A percentile compares a stretch with the other conserved stretches of the same genome.
Conservation (phyloP, 2,113 vertebrate genomes). For the Probosciger aterrimus region DNA sequence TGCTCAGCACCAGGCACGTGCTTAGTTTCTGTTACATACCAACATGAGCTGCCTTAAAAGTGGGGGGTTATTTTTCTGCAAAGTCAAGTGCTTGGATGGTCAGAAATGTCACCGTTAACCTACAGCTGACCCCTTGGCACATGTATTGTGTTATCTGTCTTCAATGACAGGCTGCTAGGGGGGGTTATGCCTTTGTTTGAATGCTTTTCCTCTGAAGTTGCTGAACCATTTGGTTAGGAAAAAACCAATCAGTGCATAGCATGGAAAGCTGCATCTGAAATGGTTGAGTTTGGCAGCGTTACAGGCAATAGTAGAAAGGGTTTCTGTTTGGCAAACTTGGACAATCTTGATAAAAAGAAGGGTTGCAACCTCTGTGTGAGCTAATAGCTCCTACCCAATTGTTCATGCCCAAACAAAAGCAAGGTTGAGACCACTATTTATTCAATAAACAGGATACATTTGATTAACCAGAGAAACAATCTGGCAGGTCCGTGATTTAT, state of each 20-base stretch:
- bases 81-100: slow-evolving; percentile 46
- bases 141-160: slow-evolving; percentile 36
- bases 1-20: neutral
- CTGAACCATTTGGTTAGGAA: neutral
- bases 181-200: neutral
- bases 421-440: slow-evolving; percentile 14
- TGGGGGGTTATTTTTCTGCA: neutral
- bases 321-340: neutral
- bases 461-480: slow-evolving; percentile 42
- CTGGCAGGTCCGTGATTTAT: neutral
- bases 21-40: neutral
- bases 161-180: neutral
- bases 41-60: neutral
- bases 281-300: neutral
- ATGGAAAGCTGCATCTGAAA: neutral
- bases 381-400: neutral
- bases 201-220: slow-evolving; percentile 16
- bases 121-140: slow-evolving; percentile 45
- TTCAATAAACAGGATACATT: slow-evolving; percentile 47
- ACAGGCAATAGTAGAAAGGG: neutral
- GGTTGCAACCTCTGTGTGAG: neutral
- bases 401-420: slow-evolving; percentile 11
- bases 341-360: slow-evolving; percentile 18
- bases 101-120: slow-evolving; percentile 8
- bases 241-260: neutral